Conservation (phyloP, 2,113 vertebrate genomes). For the Etheostoma spectabile region DNA sequence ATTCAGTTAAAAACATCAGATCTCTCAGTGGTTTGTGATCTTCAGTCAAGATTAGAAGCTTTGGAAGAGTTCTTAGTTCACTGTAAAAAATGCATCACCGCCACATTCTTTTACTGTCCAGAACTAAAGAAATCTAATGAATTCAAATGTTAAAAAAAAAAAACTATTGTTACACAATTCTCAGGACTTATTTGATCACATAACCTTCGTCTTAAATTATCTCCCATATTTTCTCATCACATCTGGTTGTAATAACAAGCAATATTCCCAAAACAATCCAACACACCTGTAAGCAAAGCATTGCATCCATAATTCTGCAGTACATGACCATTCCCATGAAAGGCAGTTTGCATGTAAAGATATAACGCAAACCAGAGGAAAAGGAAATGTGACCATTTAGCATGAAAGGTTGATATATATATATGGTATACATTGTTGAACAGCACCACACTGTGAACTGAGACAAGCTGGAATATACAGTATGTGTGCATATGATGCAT, state of each 20-base stretch:
- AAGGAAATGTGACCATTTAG: background rate
- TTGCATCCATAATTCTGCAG: background rate
- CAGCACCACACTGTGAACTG: too few species aligned
- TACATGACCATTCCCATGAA: background rate
- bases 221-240: background rate
- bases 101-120: too few species aligned
- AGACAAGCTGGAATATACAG: too few species aligned
- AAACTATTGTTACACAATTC: background rate
- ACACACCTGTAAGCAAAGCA: background rate
- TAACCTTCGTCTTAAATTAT: background rate
- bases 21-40: background rate
- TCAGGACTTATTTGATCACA: background rate
- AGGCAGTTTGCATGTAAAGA: background rate
- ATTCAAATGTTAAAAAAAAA: too few species aligned
- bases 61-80: background rate
- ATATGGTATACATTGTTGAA: too few species aligned
- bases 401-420: background rate
- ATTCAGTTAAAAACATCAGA: background rate
- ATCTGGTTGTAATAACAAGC: constrained; percentile 10
- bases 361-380: background rate
- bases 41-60: background rate
- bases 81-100: background rate
- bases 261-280: background rate
- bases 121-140: background rate
- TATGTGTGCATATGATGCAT: too few species aligned